A percentile compares a stretch with the other conserved stretches of the same genome.
phyloP scores from a whole-genome alignment of 30 jellyfish, hydroid and myxozoan genomes.

The Catostylus mosaicus region DNA sequence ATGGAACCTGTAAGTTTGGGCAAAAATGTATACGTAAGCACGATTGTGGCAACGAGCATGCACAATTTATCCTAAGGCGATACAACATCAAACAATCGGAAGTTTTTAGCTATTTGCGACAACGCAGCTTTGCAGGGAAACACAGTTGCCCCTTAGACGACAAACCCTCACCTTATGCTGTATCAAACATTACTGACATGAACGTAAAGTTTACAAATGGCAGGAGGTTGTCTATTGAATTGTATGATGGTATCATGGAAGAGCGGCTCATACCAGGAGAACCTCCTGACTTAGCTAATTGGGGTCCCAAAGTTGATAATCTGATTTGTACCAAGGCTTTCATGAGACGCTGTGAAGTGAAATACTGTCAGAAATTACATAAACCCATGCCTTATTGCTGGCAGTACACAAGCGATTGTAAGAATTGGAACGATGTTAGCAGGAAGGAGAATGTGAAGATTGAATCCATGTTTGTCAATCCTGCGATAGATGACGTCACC shows the following conservation, averaged over 20 bases:
- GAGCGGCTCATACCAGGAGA: background rate
- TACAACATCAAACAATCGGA: constrained; percentile 56
- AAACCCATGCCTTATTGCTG: constrained; percentile 36
- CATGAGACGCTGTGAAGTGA: constrained; percentile 6
- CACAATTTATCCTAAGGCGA: constrained; percentile 59
- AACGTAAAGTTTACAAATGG: background rate
- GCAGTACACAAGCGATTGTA: constrained; percentile 34
- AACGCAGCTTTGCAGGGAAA: background rate
- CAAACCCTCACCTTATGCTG: background rate
- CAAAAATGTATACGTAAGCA: constrained; percentile 91
- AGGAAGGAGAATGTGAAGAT: constrained; percentile 32
- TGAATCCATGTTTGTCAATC: constrained; percentile 35
- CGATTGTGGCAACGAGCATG: constrained; percentile 61
- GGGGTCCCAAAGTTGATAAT: background rate
- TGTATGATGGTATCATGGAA: background rate
- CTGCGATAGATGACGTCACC: background rate
- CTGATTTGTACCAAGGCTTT: constrained; percentile 22
- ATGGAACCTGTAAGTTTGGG: constrained; percentile 92
- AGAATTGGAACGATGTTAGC: constrained; percentile 30
- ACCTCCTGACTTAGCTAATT: constrained; percentile 31
- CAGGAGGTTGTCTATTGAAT: constrained; percentile 27
- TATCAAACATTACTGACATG: background rate
- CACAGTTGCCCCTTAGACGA: background rate
- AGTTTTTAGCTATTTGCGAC: constrained; percentile 34
- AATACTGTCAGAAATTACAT: constrained; percentile 33